A percentile compares a stretch with the other conserved stretches of the same genome.
phyloP scores from a whole-genome alignment of 2,797 vertebrate species.

The Botia kubotai region DNA sequence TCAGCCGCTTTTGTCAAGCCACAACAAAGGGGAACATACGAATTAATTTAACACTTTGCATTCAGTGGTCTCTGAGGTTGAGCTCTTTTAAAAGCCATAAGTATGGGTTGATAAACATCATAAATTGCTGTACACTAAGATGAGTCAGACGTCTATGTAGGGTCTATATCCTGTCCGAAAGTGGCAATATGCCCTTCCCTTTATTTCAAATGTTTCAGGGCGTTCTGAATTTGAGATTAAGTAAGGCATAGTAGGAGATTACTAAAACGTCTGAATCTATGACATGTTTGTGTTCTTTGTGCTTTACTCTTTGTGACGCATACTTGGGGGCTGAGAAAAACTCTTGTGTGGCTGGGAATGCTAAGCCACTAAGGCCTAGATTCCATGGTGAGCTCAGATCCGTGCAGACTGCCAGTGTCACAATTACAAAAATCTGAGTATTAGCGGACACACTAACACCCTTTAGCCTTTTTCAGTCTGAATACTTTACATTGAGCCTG shows the following conservation, averaged over 20 bases:
- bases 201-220: conserved; percentile 69
- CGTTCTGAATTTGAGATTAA: conserved; percentile 65
- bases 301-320: conserved; percentile 64
- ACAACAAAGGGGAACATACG: conserved; percentile 82
- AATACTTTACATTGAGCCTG: conserved; percentile 14
- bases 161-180: conserved; percentile 74
- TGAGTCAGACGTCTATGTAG: conserved; percentile 75
- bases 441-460: conserved; percentile 46
- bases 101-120: conserved; percentile 76
- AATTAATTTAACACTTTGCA: conserved; percentile 83
- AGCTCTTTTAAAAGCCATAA: conserved; percentile 75
- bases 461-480: conserved; percentile 37
- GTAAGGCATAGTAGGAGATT: conserved; percentile 62
- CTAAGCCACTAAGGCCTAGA: conserved; percentile 62
- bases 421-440: conserved; percentile 55
- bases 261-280: conserved; percentile 64
- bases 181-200: conserved; percentile 63
- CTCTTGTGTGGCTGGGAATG: conserved; percentile 66
- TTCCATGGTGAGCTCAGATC: conserved; percentile 57
- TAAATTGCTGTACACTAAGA: conserved; percentile 75
- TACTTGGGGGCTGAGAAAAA: conserved; percentile 64
- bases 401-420: conserved; percentile 49
- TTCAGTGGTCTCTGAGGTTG: conserved; percentile 71
- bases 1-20: conserved; percentile 78
- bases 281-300: conserved; percentile 66